phyloP scores from a whole-genome alignment of 2,888 invertebrate species.

The Nomada ruficornis region DNA sequence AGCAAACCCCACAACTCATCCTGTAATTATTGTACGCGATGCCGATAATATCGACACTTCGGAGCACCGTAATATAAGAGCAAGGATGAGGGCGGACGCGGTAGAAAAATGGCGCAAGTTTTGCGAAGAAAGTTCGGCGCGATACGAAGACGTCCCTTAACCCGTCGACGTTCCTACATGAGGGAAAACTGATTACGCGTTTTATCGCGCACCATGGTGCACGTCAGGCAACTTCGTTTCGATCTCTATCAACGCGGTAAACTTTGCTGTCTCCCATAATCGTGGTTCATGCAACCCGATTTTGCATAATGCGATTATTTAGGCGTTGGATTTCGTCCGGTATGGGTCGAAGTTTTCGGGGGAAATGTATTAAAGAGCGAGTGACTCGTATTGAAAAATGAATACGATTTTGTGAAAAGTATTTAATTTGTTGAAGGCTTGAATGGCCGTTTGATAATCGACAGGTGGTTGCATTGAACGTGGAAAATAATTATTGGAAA shows the following conservation, averaged over 20 bases:
- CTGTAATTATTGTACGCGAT: conserved; percentile 67
- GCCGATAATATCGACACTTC: conserved; percentile 61
- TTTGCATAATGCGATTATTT: conserved; percentile 77
- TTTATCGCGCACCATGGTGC: conserved; percentile 57
- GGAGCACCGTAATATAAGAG: background rate
- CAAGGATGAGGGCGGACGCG: background rate
- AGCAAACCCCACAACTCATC: conserved; percentile 64
- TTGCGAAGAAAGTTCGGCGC: conserved; percentile 50
- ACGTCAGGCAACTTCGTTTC: conserved; percentile 57
- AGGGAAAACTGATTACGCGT: conserved; percentile 64
- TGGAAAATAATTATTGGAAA: too few species aligned
- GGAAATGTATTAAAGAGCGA: background rate
- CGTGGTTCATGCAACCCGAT: conserved; percentile 70
- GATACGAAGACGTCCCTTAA: conserved; percentile 49
- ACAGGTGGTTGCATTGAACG: too few species aligned
- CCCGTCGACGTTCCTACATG: conserved; percentile 48
- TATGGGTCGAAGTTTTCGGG: background rate
- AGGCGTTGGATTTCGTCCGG: conserved; percentile 53
- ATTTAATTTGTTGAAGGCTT: too few species aligned
- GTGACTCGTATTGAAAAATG: background rate
- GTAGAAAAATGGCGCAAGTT: conserved; percentile 58
- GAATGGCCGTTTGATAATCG: too few species aligned
- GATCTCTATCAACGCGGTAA: conserved; percentile 65
- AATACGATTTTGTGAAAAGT: background rate
- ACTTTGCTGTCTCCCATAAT: conserved; percentile 66